Base-by-base conservation (phyloP, 2,113 vertebrate genomes). In the Melanostigma gelatinosum region DNA sequence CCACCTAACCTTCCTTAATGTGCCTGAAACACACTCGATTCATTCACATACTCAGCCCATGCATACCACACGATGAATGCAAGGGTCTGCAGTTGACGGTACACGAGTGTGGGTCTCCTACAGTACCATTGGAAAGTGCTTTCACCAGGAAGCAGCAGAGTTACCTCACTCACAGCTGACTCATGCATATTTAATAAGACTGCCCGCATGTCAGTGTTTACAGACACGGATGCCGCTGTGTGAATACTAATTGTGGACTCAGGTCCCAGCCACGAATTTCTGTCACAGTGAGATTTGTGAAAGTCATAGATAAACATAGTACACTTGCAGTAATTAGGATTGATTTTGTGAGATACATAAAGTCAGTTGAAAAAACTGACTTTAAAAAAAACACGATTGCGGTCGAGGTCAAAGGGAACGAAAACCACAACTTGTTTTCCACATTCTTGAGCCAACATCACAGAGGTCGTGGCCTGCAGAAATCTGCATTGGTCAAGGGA, bases 141-240 rank as follows among this genome's bases (percentile, higher is more conserved):
- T 70, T 69, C 38, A 38, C 10, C 1, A 74, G 52, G 68, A 85
- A 66, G 67, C 34, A 34, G 67, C 60, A 40, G 71, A 48, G 80
- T 82, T 73, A 77, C 64, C 74, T 76, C 68, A 66, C 46, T 85
- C 74, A 67, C 83, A 88, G 79, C 79, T 85, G 88, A 87, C 84
- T 83, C 82, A 86, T 88, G 61, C 75, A 90, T 86, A 83, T 90
- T 91, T 87, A 78, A 90, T 61, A 44, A 65, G 65, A 71, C 62
- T 38, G 57, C 55, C 24, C 64, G 44, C 13, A 9, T 64, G 75
- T 82, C 72, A 75, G 65, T 66, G 66, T 85, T 77, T 67, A 72
- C 72, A 82, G 60, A 77, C 44, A 50, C 64, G 58, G 71, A 64
- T 38, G 69, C 68, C 67, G 54, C 60, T 67, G 42, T 48, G 69